These are phyloP conservation scores for Peromyscus californicus DNA, from an alignment of 2,113 vertebrate genomes.

Conservation along the genomic window DNA sequence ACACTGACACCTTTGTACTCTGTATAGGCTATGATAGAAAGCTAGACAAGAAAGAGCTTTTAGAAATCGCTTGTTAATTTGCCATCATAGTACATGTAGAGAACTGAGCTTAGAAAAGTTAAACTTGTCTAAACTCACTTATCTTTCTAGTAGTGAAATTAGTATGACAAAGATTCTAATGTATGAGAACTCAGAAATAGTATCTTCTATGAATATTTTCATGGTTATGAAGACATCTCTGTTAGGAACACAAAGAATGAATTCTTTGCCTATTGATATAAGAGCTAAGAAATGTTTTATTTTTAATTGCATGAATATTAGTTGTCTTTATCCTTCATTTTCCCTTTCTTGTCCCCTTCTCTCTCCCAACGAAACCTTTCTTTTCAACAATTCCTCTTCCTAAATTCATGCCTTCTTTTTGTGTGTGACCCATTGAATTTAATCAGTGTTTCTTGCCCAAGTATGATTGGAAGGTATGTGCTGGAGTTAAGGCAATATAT, in stretches of 20 bases:
- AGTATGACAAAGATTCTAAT: slow-evolving; percentile 40
- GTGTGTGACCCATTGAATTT: background rate
- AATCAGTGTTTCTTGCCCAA: background rate
- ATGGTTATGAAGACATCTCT: slow-evolving; percentile 56
- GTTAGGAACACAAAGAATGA: slow-evolving; percentile 51
- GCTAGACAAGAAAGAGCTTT: slow-evolving; percentile 45
- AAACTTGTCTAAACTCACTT: slow-evolving; percentile 46
- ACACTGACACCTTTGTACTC: slow-evolving; percentile 57
- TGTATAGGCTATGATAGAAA: slow-evolving; percentile 52
- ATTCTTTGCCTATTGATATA: slow-evolving; percentile 55
- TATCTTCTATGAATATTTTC: slow-evolving; percentile 50
- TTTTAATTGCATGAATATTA: background rate
- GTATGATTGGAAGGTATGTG: background rate
- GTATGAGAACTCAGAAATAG: slow-evolving; percentile 23
- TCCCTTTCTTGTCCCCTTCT: background rate
- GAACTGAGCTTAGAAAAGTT: slow-evolving; percentile 37
- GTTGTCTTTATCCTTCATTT: background rate
- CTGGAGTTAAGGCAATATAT: background rate
- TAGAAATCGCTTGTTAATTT: slow-evolving; percentile 50
- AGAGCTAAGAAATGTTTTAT: slow-evolving; percentile 53
- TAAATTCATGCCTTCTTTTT: background rate
- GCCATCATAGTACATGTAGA: slow-evolving; percentile 25
- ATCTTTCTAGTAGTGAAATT: slow-evolving; percentile 62
- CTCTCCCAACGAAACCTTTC: background rate
- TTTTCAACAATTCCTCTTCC: background rate